Evolutionary conservation across 2,888 invertebrate species (phyloP), one percentile per base, ranked within the genome.

Genomic region (Stenoptilia bipunctidactyla): DNA sequence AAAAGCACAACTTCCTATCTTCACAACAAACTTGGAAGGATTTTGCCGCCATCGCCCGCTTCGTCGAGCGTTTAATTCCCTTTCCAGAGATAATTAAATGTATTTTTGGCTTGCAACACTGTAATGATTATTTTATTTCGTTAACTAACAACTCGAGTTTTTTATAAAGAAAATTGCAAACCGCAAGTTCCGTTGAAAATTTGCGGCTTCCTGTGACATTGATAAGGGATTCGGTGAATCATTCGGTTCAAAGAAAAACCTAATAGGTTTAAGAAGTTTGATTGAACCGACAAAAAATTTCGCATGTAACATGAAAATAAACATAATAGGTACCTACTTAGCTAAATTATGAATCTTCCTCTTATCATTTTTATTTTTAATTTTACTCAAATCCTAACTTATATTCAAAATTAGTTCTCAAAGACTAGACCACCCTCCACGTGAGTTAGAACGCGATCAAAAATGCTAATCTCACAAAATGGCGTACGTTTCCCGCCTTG

Each of bases 381-480:
- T n/a, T n/a, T n/a, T n/a, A n/a, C n/a, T n/a, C n/a, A n/a, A n/a
- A n/a, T n/a, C n/a, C n/a, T n/a, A n/a, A n/a, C n/a, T n/a, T n/a
- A n/a, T n/a, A n/a, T n/a, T n/a, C 8, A 5, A 20, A 20, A 20
- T 20, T 3, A 20, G 8, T 5, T 20, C 20, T 20, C 8, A 20
- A 20, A 20, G 4, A 44, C 44, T 30, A 43, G 66, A 71, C 72
- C 72, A 73, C 74, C 74, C 62, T 59, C 66, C 53, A 40, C 51
- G 57, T 66, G 67, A 69, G 69, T 71, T 67, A 61, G 69, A 68
- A 66, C 60, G 51, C 56, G 56, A 63, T 65, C 56, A 65, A 67
- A 60, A 58, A 61, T 69, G 67, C 66, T 74, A 75, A 75, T 74
- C 62, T 45, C 42, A 50, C 61, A 62, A 61, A 64, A 66, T 67